phyloP scores from a whole-genome alignment of 2,888 invertebrate genomes.

The Syrphus vitripennis region DNA sequence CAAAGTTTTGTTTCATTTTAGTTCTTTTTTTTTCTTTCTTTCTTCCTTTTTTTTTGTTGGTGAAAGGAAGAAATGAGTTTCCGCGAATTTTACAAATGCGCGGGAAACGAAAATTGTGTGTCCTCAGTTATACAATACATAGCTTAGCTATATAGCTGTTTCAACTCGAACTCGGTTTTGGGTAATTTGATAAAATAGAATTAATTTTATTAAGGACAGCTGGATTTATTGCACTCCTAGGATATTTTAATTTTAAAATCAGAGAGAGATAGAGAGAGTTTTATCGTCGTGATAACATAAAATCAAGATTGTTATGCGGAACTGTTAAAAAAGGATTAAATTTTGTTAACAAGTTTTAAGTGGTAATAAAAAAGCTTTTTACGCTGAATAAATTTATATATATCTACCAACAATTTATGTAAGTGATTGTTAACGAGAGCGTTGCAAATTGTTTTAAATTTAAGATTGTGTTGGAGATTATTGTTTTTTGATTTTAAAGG shows the following conservation, averaged over 20 bases:
- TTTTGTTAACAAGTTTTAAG: background rate
- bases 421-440: no score
- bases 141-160: background rate
- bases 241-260: slow-evolving; percentile 14
- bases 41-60: background rate
- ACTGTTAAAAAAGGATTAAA: background rate
- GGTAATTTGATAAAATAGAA: slow-evolving; percentile 32
- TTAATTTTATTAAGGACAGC: slow-evolving; percentile 30
- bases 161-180: background rate
- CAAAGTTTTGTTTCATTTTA: slow-evolving; percentile 22
- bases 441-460: no score
- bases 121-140: background rate
- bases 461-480: no score
- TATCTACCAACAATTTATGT: no score
- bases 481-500: no score
- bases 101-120: background rate
- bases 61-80: background rate
- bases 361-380: background rate
- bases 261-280: background rate
- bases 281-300: background rate
- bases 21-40: background rate
- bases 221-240: slow-evolving; percentile 15
- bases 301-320: background rate
- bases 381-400: background rate
- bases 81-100: background rate